Evolutionary conservation across 1,140 invertebrate genomes (phyloP).

Genomic region (Bombus vancouverensis): DNA sequence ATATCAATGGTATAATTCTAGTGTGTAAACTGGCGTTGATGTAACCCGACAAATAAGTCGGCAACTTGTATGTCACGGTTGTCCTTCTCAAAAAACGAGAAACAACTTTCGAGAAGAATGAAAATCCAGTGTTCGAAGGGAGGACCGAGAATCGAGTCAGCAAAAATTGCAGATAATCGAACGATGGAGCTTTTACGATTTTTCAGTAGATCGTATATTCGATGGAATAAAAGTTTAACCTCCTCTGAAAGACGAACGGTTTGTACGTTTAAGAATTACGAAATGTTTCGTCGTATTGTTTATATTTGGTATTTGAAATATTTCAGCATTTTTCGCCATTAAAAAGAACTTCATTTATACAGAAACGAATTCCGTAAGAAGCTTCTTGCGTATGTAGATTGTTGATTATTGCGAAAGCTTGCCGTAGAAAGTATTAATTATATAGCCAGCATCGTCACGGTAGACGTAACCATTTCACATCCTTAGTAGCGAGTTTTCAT

Average conservation of each 20-base stretch:
- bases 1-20: constrained; percentile 41
- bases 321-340: neutral
- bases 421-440: constrained; percentile 23
- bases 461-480: constrained; percentile 38
- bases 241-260: neutral
- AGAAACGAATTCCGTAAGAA: neutral
- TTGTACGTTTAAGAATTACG: neutral
- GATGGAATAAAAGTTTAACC: neutral
- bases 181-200: too few relatives aligned
- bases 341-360: neutral
- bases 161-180: neutral
- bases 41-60: constrained; percentile 58
- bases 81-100: neutral
- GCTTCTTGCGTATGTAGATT: neutral
- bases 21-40: constrained; percentile 61
- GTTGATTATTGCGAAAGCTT: neutral
- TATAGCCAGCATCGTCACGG: neutral
- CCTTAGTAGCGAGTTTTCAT: constrained; percentile 46
- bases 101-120: neutral
- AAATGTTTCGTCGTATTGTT: neutral
- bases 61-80: constrained; percentile 59
- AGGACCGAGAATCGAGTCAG: neutral
- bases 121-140: neutral
- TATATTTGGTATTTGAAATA: neutral
- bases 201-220: too few relatives aligned